Conservation (phyloP, 2,888 invertebrate genomes). For the Spodoptera exigua region DNA sequence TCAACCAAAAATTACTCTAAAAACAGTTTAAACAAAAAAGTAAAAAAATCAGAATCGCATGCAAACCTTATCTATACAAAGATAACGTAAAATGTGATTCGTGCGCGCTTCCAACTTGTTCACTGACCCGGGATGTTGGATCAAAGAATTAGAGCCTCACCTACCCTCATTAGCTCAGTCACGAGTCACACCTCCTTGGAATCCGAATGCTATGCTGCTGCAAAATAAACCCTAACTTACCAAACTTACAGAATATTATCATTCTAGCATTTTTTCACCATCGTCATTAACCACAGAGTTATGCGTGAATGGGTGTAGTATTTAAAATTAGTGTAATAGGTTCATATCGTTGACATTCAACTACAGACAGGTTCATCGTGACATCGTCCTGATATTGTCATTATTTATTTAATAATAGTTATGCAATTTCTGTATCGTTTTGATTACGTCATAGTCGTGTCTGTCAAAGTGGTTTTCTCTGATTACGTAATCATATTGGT, state of each 20-base stretch:
- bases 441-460: neutral
- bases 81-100: constrained; percentile 52
- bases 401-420: constrained; percentile 4
- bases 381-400: neutral
- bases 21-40: constrained; percentile 10
- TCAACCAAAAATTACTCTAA: constrained; percentile 10
- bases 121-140: constrained; percentile 84
- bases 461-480: neutral
- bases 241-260: constrained; percentile 7
- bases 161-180: constrained; percentile 79
- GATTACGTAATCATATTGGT: too few relatives aligned
- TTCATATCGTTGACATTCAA: constrained; percentile 23
- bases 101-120: constrained; percentile 65
- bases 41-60: constrained; percentile 28
- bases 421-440: too few relatives aligned
- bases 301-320: constrained; percentile 51
- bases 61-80: constrained; percentile 51
- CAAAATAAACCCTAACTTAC: constrained; percentile 38
- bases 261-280: neutral
- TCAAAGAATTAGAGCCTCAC: constrained; percentile 80
- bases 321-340: constrained; percentile 44
- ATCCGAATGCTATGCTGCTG: constrained; percentile 50
- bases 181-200: constrained; percentile 76
- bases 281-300: constrained; percentile 43
- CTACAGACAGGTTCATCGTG: constrained; percentile 5